Conservation (phyloP, 2,888 invertebrate species). For the Eulithis prunata region DNA sequence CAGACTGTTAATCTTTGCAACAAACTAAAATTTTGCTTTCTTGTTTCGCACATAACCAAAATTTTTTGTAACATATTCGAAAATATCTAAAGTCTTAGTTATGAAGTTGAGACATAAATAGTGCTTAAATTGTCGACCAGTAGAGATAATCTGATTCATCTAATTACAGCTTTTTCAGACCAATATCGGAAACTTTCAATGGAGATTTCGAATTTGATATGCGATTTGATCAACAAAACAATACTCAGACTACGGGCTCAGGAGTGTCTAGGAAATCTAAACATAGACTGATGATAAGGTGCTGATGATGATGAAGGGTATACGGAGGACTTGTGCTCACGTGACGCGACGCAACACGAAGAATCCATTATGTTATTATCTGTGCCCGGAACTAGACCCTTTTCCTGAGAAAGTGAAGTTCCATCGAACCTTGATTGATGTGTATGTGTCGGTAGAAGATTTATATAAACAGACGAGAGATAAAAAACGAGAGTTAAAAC, state of each 20-base stretch:
- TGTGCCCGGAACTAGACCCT: conserved; percentile 41
- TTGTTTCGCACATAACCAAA: background rate
- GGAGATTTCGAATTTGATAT: too few relatives aligned
- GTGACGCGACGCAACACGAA: conserved; percentile 36
- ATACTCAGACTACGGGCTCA: too few relatives aligned
- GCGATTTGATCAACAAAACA: too few relatives aligned
- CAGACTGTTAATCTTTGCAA: background rate
- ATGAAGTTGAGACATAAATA: too few relatives aligned
- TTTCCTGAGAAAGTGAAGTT: conserved; percentile 54
- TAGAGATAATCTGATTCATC: too few relatives aligned
- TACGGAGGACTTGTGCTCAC: conserved; percentile 9
- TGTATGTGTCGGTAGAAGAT: conserved; percentile 5
- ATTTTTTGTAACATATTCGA: background rate
- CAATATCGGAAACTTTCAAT: too few relatives aligned
- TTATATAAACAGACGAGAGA: background rate
- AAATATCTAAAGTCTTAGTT: background rate
- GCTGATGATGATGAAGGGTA: background rate
- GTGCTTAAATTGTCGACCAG: too few relatives aligned
- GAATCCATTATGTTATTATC: conserved; percentile 41
- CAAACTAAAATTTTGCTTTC: background rate
- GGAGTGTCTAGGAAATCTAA: too few relatives aligned
- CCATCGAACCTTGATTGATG: conserved; percentile 33
- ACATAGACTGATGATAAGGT: too few relatives aligned
- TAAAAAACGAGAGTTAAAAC: too few relatives aligned
- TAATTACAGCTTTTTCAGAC: too few relatives aligned